phyloP scores from a whole-genome alignment of 2,113 vertebrate genomes.

The Crotalus tigris region DNA sequence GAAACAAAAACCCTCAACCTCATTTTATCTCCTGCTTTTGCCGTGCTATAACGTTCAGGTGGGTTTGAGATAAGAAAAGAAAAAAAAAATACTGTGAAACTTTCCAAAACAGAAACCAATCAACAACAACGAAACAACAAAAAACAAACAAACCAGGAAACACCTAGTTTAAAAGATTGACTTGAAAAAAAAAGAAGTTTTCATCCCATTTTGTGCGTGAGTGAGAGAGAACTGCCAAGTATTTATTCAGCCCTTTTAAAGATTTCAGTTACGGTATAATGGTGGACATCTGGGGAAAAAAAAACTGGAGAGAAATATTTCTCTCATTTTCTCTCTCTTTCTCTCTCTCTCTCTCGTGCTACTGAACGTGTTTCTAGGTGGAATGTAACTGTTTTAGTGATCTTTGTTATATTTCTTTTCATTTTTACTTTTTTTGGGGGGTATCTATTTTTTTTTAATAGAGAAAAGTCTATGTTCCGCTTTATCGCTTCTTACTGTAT shows the following conservation, averaged over 20 bases:
- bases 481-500: constrained; percentile 68
- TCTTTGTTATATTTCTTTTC: constrained; percentile 29
- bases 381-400: constrained; percentile 47
- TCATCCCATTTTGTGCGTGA: constrained; percentile 15
- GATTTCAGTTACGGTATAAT: not conserved
- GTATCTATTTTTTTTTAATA: constrained; percentile 33
- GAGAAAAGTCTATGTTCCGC: constrained; percentile 33
- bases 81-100: constrained; percentile 79
- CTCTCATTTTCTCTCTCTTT: not conserved
- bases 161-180: constrained; percentile 25
- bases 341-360: constrained; percentile 25
- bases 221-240: constrained; percentile 10
- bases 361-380: constrained; percentile 40
- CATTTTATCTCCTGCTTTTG: constrained; percentile 83
- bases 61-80: constrained; percentile 60
- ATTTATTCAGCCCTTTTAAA: constrained; percentile 8
- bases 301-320: not conserved
- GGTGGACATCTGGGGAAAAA: not conserved
- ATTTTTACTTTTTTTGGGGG: constrained; percentile 8
- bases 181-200: not conserved
- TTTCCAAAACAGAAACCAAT: constrained; percentile 20
- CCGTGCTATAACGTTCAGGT: constrained; percentile 58
- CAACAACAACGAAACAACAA: not conserved
- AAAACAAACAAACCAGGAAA: not conserved
- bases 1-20: constrained; percentile 63